Base-by-base conservation (phyloP, 37 sponge, comb jelly and placozoan species). In the Cliona cf. orientalis region DNA sequence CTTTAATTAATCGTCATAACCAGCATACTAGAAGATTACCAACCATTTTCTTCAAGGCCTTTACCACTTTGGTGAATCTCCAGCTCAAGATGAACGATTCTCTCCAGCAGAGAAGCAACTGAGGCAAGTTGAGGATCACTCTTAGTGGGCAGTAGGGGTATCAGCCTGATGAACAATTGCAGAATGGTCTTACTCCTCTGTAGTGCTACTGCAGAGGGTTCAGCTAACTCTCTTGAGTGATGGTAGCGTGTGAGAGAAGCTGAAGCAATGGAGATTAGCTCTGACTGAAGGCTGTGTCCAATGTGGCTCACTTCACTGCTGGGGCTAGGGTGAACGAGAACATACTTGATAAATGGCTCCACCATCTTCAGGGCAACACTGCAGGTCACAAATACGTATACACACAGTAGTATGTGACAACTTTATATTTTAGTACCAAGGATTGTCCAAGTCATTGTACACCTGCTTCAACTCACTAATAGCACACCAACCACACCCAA, bases 311-410 rank as follows among this genome's bases (percentile, higher is more conserved):
- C 5, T 45, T 76, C 62, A n/a, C 46, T 38, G 40, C 64, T 23
- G 38, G 83, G 64, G 45, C 57, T 46, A 28, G 83, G 83, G 55
- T 46, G 33, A 26, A 82, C 66, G 53, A 82, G 83, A 22, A 82
- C 31, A 38, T 82, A 73, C 64, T 62, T 73, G 49, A 82, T 62
- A 11, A 82, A 56, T 11, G 83, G 83, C 44, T 82, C 74, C 44
- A 73, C 5, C 38, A 65, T 14, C 36, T 19, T 2, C 53, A 82
- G 46, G 71, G 29, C 41, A 12, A 32, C 61, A 11, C 77, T 61
- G 38, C 61, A 37, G 41, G 25, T 35, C 57, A 2, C 74, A 73
- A 9, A 46, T 28, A 29, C 7, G 32, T 9, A 73, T 36, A 46
- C 28, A 73, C 55, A 53, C 7, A 67, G 22, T 4, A 34, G 22